Conservation (phyloP, 1,140 invertebrate species). For the Drosophila murphyi region DNA sequence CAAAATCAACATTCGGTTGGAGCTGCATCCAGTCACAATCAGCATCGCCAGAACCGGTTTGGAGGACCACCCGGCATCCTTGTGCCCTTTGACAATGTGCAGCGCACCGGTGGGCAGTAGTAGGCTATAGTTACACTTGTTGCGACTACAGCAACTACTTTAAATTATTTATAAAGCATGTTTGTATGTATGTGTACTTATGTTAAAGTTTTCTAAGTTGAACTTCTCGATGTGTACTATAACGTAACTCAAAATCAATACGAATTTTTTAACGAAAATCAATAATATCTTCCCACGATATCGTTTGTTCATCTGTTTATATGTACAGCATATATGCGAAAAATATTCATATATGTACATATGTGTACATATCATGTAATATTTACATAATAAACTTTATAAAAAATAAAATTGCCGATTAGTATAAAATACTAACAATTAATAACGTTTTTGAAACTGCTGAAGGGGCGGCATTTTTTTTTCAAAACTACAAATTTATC, state of each 20-base stretch:
- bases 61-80: constrained; percentile 81
- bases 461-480: too few relatives aligned
- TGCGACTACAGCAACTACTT: constrained; percentile 50
- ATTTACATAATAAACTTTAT: constrained; percentile 35
- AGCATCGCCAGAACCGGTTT: constrained; percentile 62
- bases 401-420: not conserved
- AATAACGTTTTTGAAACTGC: too few relatives aligned
- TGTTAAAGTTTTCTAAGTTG: constrained; percentile 53
- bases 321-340: not conserved
- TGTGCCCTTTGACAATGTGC: constrained; percentile 76
- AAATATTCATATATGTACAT: not conserved
- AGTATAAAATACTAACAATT: not conserved
- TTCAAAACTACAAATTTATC: too few relatives aligned
- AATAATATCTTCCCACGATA: not conserved
- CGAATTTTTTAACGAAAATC: constrained; percentile 37
- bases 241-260: constrained; percentile 20
- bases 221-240: constrained; percentile 6
- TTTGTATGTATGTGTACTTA: constrained; percentile 55
- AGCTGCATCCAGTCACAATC: constrained; percentile 36
- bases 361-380: constrained; percentile 27
- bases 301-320: constrained; percentile 1
- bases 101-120: constrained; percentile 56
- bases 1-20: constrained; percentile 7
- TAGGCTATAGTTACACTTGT: not conserved
- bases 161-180: constrained; percentile 80